Base-by-base conservation (phyloP, 2,113 vertebrate species). In the Gobius niger region DNA sequence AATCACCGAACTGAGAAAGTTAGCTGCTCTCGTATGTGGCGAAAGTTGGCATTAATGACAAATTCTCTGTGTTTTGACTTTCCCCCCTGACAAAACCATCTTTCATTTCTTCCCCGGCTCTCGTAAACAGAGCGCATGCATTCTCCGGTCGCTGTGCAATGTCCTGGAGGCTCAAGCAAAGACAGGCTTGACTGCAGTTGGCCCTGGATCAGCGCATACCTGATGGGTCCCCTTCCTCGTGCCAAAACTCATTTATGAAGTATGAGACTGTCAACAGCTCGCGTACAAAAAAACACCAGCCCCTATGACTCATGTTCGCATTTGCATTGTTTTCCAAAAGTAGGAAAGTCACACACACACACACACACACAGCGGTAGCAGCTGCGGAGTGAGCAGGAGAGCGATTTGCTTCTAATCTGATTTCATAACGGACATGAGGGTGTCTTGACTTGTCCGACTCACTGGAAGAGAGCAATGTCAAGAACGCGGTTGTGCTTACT, bases 171-270 rank as follows among this genome's bases (percentile, higher is more conserved):
- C 82, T 85, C 68, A 73, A 85, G 84, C 74, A 66, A 85, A 84
- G 85, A 88, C 78, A 82, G 80, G 86, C 82, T 81, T 90, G 87
- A 87, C 82, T 88, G 71, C 63, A 74, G 76, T 85, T 88, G 82
- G 85, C 82, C 70, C 66, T 67, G 62, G 68, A 78, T 80, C 86
- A 87, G 84, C 82, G 85, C 84, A 83, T 88, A 87, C 87, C 84
- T 88, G 85, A 81, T 78, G 72, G 80, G 78, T 82, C 71, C 81
- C 67, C 61, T 18, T 72, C 54, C 52, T 82, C 81, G 62, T 85
- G 85, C 86, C 89, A 85, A 70, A 76, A 85, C 83, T 85, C 85
- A 87, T 87, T 83, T 84, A 60, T 82, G 54, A 84, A 76, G 75
- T 62, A 68, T 81, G 72, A 83, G 81, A 76, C 75, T 59, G 80